A percentile compares a stretch with the other conserved stretches of the same genome.
Evolutionary conservation across 2,797 vertebrate genomes (phyloP).

Genomic region (Hemibagrus guttatus): DNA sequence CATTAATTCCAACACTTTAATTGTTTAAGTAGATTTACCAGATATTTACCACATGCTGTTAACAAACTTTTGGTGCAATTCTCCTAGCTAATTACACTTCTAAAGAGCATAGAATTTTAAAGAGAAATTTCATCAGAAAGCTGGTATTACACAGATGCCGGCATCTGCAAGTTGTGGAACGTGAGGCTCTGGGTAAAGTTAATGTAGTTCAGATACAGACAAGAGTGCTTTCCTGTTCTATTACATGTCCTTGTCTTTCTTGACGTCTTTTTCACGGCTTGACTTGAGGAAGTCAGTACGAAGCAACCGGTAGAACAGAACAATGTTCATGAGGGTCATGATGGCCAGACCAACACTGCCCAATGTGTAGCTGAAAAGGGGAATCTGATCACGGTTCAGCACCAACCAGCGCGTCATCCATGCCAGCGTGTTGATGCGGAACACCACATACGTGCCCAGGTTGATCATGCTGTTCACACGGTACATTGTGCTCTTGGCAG

Average conservation of each 20-base stretch:
- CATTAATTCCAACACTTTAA: background rate
- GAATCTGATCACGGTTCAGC: constrained; percentile 80
- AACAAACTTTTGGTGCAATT: background rate
- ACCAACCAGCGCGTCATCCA: constrained; percentile 94
- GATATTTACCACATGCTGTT: background rate
- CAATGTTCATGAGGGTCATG: constrained; percentile 86
- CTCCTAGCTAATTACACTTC: background rate
- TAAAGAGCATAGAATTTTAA: background rate
- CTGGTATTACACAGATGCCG: background rate
- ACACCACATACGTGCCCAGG: constrained; percentile 88
- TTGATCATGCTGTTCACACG: constrained; percentile 86
- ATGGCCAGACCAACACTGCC: constrained; percentile 85
- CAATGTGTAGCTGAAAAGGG: constrained; percentile 77
- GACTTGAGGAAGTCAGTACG: constrained; percentile 82
- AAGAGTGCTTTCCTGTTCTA: background rate
- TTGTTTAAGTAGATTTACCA: background rate
- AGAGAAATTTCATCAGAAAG: background rate
- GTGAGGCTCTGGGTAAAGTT: background rate
- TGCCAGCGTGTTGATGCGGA: constrained; percentile 88
- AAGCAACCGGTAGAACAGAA: constrained; percentile 84
- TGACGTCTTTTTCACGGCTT: constrained; percentile 63
- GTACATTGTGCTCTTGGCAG: constrained; percentile 72
- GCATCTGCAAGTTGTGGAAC: constrained; percentile 16
- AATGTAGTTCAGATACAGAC: background rate
- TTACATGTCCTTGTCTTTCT: constrained; percentile 66